phyloP scores from a whole-genome alignment of 2,113 vertebrate species.

The Chlamydotis undulata region DNA sequence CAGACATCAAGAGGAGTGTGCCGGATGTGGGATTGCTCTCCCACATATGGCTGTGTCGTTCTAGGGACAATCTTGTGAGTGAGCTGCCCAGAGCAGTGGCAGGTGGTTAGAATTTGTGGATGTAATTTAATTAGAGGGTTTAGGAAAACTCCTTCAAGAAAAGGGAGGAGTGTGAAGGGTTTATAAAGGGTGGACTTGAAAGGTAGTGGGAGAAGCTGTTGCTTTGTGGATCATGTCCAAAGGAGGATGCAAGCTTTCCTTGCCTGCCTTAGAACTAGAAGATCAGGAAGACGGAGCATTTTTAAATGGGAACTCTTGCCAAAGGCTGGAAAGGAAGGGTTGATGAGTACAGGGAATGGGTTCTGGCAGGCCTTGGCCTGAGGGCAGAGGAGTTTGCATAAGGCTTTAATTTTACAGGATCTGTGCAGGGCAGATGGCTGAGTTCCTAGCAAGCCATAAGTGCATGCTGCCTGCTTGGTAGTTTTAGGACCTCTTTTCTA shows the following conservation, averaged over 20 bases:
- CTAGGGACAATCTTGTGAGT: neutral
- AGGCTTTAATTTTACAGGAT: slow-evolving; percentile 24
- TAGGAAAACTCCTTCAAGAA: neutral
- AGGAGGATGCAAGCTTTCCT: neutral
- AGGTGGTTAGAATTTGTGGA: neutral
- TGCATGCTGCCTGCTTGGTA: neutral
- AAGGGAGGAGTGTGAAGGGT: neutral
- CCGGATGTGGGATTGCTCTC: neutral
- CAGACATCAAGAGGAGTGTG: neutral
- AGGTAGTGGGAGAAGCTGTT: neutral
- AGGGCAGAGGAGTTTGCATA: slow-evolving; percentile 12
- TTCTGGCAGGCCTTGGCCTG: slow-evolving; percentile 15
- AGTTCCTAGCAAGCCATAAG: neutral
- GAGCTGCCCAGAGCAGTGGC: neutral
- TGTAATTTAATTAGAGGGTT: slow-evolving; percentile 15
- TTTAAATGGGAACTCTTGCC: neutral
- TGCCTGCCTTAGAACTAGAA: neutral
- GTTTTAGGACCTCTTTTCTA: neutral
- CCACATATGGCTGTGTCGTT: neutral
- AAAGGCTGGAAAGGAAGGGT: neutral
- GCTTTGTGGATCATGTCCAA: neutral
- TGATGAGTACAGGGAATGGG: neutral
- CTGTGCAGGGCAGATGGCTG: slow-evolving; percentile 20
- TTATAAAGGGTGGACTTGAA: neutral
- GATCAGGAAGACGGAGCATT: neutral